Percentiles rank a stretch among this genome's conserved stretches.
Conservation (phyloP, 2,113 vertebrate species). For the Illadopsis cleaveri region DNA sequence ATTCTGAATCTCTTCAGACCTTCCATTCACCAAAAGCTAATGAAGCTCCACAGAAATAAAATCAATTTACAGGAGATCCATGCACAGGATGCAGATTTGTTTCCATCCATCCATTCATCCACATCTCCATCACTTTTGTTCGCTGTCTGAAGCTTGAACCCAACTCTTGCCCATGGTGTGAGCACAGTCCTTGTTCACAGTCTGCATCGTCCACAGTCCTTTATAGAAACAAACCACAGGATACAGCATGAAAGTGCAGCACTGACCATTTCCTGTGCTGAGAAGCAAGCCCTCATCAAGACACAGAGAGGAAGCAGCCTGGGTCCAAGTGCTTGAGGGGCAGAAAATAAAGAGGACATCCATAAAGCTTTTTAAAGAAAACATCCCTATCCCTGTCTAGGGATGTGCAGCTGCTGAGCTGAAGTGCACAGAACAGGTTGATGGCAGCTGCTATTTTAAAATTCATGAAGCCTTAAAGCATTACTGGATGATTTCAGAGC, state of each 20-base stretch:
- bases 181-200: not conserved
- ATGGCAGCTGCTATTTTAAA: conserved; percentile 19
- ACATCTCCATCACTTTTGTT: not conserved
- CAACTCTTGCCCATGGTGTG: not conserved
- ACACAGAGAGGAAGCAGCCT: not conserved
- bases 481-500: conserved; percentile 7
- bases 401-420: not conserved
- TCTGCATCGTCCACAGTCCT: accelerated
- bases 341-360: not conserved
- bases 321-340: accelerated
- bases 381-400: not conserved
- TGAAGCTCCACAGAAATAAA: not conserved
- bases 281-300: not conserved
- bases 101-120: not conserved
- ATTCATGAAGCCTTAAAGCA: conserved; percentile 22
- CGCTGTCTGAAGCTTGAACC: not conserved
- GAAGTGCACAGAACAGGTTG: not conserved
- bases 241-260: not conserved
- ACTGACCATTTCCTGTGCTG: not conserved
- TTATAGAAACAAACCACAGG: not conserved
- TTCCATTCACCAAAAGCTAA: not conserved
- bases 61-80: not conserved
- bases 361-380: not conserved
- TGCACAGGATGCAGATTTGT: not conserved
- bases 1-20: not conserved